Evolutionary conservation across 2,888 invertebrate species (phyloP).

Genomic region (Mythimna albipuncta): DNA sequence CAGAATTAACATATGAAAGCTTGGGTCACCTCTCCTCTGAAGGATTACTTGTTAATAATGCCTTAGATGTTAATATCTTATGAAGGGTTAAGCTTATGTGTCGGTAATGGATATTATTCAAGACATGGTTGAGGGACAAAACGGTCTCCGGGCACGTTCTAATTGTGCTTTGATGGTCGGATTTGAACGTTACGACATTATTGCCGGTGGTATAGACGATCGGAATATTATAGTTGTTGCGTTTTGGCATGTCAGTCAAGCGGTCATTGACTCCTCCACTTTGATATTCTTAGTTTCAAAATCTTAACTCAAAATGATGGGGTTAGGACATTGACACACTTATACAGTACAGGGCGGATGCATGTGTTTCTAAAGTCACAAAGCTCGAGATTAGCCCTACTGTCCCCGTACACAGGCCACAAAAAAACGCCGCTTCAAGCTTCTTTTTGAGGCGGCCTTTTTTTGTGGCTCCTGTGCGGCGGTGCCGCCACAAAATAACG

Average conservation of each 20-base stretch:
- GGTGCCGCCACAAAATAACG: no score
- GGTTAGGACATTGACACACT: no score
- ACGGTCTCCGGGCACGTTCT: constrained; percentile 72
- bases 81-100: constrained; percentile 83
- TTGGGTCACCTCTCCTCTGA: constrained; percentile 80
- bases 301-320: neutral
- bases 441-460: no score
- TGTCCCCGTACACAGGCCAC: no score
- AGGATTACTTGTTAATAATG: constrained; percentile 86
- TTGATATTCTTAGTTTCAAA: neutral
- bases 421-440: no score
- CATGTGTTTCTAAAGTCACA: no score
- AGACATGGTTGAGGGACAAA: constrained; percentile 77
- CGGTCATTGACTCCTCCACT: neutral
- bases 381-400: no score
- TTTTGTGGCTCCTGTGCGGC: no score
- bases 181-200: constrained; percentile 63
- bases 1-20: constrained; percentile 86
- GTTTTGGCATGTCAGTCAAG: neutral
- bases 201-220: constrained; percentile 13
- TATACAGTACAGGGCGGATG: no score
- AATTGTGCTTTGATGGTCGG: constrained; percentile 78
- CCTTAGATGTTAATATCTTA: constrained; percentile 84
- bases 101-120: constrained; percentile 83
- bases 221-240: constrained; percentile 3